A percentile compares a stretch with the other conserved stretches of the same genome.
Evolutionary conservation across 2,888 invertebrate species (phyloP).

Genomic region (Pachymerium ferrugineum): DNA sequence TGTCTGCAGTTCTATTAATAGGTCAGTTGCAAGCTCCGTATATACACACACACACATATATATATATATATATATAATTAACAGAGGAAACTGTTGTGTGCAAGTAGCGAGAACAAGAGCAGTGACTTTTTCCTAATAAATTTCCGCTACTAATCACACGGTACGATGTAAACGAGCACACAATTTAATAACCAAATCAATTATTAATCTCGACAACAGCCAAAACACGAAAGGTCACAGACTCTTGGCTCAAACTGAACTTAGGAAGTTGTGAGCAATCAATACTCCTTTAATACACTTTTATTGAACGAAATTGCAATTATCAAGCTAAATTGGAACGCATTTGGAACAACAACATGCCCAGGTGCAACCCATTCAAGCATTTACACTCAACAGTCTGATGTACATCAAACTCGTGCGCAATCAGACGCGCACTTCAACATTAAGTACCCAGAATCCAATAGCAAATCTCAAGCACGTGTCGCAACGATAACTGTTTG

Average conservation of each 20-base stretch:
- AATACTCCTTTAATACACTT: slow-evolving; percentile 10
- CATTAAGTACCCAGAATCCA: not conserved
- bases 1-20: not conserved
- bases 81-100: not conserved
- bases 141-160: not conserved
- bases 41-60: not conserved
- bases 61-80: not conserved
- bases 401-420: not conserved
- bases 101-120: too few species aligned
- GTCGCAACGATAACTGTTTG: not conserved
- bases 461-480: too few species aligned
- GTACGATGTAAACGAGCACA: not conserved
- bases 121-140: not conserved
- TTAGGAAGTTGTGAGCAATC: not conserved
- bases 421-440: not conserved
- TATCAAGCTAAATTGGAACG: not conserved
- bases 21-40: not conserved
- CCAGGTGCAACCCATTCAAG: not conserved
- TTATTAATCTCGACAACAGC: not conserved
- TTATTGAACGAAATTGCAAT: slow-evolving; percentile 3
- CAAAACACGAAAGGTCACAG: slow-evolving; percentile 3
- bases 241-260: not conserved
- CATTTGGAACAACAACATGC: not conserved
- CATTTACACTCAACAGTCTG: not conserved
- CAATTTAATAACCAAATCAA: slow-evolving; percentile 19